Base-by-base conservation (phyloP, 2,797 vertebrate species). In the Falco columbarius region DNA sequence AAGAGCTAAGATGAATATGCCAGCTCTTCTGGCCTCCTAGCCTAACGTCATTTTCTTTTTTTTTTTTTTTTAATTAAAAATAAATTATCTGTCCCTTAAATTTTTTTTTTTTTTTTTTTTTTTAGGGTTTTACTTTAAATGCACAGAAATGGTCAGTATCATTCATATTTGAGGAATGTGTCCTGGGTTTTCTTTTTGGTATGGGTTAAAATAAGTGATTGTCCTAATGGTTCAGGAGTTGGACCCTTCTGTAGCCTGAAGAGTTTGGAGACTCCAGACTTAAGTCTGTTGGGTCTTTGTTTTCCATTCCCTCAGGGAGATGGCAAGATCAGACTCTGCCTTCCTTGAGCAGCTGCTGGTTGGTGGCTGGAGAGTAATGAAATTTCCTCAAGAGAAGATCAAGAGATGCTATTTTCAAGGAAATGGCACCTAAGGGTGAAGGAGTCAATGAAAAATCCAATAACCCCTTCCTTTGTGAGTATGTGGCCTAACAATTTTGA, bases 401-500 rank as follows among this genome's bases (percentile, higher is more conserved):
- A 75, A 77, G 81, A 75, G 67, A 94, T 71, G 70, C 22, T 91
- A 56, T 79, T 89, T 89, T 91, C 88, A 95, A 96, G 91, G 73
- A 93, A 84, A 82, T 59, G 92, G 73, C 56, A 83, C 73, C 92
- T 90, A 86, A 81, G 83, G 80, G 85, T 49, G 89, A 93, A 93
- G 79, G 94, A 90, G 74, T 55, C 46, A 27, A 73, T 92, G 92
- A 93, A 83, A 92, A 55, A 92, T 86, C 73, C 13, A 74, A 77
- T 74, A 95, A 96, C 92, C 91, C 93, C 90, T 93, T 95, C 89
- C 67, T 84, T 95, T 96, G 75, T 54, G 84, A 96, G 83, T 55
- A 38, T 42, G 90, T 86, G 95, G 96, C 94, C 89, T 93, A 97
- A 95, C 83, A 95, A 42, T 90, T 97, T 94, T 88, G 91, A 97